phyloP scores from a whole-genome alignment of 2,113 vertebrate genomes.

The Puntigrus tetrazona region DNA sequence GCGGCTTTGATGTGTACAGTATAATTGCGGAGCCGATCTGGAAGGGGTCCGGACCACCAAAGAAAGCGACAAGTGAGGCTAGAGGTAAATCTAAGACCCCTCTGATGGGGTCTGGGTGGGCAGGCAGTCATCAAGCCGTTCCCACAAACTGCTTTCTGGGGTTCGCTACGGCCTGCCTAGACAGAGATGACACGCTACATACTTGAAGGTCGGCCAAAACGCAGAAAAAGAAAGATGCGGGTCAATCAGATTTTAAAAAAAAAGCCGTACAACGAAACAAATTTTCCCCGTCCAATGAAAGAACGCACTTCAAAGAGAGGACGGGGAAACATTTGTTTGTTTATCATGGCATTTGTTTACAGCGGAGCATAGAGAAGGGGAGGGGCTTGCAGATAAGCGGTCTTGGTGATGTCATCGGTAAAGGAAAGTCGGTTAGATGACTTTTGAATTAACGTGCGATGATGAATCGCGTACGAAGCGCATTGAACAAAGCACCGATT shows the following conservation, averaged over 20 bases:
- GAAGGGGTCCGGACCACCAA: slow-evolving; percentile 52
- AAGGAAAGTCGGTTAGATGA: neutral
- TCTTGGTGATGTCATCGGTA: slow-evolving; percentile 10
- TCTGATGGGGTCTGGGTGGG: neutral
- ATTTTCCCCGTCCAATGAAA: neutral
- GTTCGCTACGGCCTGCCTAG: slow-evolving; percentile 3
- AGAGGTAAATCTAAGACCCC: slow-evolving; percentile 14
- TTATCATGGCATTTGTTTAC: neutral
- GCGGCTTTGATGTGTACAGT: slow-evolving; percentile 64
- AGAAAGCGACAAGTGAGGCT: slow-evolving; percentile 26
- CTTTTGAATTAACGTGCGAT: neutral
- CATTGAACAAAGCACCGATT: slow-evolving; percentile 20
- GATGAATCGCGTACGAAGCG: neutral
- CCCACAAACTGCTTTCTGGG: slow-evolving; percentile 35
- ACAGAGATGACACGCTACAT: slow-evolving; percentile 27
- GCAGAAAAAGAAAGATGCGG: neutral
- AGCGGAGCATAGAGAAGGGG: neutral
- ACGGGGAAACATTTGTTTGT: neutral
- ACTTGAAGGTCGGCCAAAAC: slow-evolving; percentile 26
- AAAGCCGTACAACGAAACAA: neutral
- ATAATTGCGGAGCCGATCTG: slow-evolving; percentile 59
- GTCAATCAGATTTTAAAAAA: slow-evolving; percentile 9
- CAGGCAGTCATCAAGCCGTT: slow-evolving; percentile 22
- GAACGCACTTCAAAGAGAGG: neutral
- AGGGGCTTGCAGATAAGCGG: neutral